Evolutionary conservation across 2,113 vertebrate species (phyloP), one percentile per base, ranked within the genome.

Genomic region (Oostethus manadensis): DNA sequence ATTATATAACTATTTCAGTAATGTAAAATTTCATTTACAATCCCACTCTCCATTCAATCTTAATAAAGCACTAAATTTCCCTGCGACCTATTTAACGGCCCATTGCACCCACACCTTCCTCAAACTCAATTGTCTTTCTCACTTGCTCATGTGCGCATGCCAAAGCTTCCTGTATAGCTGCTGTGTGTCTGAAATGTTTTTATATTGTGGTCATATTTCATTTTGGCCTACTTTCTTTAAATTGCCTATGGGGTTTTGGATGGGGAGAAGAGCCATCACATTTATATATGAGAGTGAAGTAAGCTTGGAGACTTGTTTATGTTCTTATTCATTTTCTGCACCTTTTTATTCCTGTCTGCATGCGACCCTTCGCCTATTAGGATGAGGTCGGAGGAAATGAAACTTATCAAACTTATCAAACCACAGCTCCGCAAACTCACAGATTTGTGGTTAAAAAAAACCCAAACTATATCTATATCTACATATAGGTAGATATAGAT

Each of bases 201-300:
- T 89, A 88, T 91, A 90, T 90, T 90, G 84, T 83, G 86, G 82
- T 76, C 84, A 88, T 90, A 88, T 88, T 90, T 91, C 88, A 90
- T 87, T 87, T 88, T 88, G 89, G 74, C 88, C 90, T 86, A 89
- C 76, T 90, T 88, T 87, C 74, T 84, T 83, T 83, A 88, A 87
- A 88, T 87, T 89, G 84, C 88, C 86, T 84, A 66, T 88, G 88
- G 88, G 88, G 84, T 84, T 88, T 84, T 73, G 84, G 81, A 87
- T 66, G 77, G 83, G 83, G 83, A 86, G 76, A 76, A 70, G 72
- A 87, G 84, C 82, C 74, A 87, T 80, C 81, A 86, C 81, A 78
- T 84, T 89, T 88, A 87, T 89, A 87, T 86, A 90, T 81, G 71
- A 83, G 75, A 86, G 70, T 81, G 82, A 86, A 83, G 77, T 66